A percentile compares a stretch with the other conserved stretches of the same genome.
These are phyloP conservation scores for Corydoras sp. DNA, from an alignment of 2,113 vertebrate species.

Conservation along the genomic window DNA sequence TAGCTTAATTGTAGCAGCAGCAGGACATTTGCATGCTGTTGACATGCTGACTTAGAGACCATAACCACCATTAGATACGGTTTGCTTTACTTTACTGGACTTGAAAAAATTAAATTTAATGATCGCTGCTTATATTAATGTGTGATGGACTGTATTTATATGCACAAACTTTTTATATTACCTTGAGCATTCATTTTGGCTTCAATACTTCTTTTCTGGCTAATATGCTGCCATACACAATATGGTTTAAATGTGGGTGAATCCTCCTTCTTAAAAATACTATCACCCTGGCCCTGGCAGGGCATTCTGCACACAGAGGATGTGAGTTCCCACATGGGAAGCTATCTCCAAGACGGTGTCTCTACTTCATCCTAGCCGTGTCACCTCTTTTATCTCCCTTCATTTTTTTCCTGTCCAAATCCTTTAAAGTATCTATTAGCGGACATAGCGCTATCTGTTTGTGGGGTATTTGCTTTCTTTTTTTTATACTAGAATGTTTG, in stretches of 20 bases:
- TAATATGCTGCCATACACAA: conserved; percentile 17
- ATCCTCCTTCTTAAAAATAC: conserved; percentile 6
- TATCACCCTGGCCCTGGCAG: background rate
- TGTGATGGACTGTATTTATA: no score
- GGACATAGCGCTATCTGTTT: conserved; percentile 66
- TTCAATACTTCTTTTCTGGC: no score
- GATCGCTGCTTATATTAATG: no score
- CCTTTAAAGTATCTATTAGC: conserved; percentile 69
- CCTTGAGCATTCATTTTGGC: no score
- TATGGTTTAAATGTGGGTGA: conserved; percentile 22
- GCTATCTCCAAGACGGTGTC: conserved; percentile 29
- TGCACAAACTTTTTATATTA: no score
- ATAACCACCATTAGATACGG: no score
- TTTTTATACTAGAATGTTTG: conserved; percentile 78
- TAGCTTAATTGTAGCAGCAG: no score
- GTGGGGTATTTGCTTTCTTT: conserved; percentile 62
- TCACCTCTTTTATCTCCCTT: conserved; percentile 63
- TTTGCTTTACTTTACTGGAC: no score
- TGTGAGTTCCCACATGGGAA: conserved; percentile 24
- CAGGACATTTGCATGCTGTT: no score
- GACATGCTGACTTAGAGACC: no score
- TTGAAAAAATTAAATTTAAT: no score
- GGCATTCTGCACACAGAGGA: conserved; percentile 36
- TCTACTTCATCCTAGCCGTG: conserved; percentile 45
- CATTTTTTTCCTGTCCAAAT: conserved; percentile 68